Percentiles rank a stretch among this genome's conserved stretches.
Conservation (phyloP, 1,140 invertebrate species). For the Aradophagus sp. region DNA sequence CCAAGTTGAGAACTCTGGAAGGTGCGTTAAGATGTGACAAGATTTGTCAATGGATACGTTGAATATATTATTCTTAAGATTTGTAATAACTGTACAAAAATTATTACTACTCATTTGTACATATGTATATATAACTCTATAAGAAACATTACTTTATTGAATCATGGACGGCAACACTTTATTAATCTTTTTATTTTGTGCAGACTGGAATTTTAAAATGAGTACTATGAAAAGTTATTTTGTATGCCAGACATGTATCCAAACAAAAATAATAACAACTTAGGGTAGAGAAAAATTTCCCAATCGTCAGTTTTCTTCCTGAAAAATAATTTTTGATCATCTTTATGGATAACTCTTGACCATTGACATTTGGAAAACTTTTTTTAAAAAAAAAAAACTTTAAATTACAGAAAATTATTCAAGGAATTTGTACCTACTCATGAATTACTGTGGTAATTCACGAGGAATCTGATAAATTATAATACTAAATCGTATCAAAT, state of each 20-base stretch:
- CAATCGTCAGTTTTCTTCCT: too few species aligned
- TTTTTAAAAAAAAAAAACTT: too few species aligned
- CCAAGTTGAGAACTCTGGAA: conserved; percentile 73
- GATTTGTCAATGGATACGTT: conserved; percentile 63
- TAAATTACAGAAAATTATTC: too few species aligned
- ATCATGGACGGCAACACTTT: conserved; percentile 13
- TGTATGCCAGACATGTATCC: conserved; percentile 57
- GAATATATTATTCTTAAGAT: conserved; percentile 9
- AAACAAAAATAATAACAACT: too few species aligned
- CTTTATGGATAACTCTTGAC: too few species aligned
- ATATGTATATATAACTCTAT: neutral
- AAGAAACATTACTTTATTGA: conserved; percentile 45
- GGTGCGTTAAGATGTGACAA: conserved; percentile 77
- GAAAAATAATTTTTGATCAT: too few species aligned
- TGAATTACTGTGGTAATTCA: too few species aligned
- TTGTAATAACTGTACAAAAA: neutral
- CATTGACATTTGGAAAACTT: too few species aligned
- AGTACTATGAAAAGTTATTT: neutral
- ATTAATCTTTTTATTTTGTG: conserved; percentile 4
- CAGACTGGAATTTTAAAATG: conserved; percentile 13
- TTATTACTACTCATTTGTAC: neutral
- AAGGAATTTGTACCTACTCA: too few species aligned
- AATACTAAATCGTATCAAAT: too few species aligned
- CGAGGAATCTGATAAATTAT: too few species aligned
- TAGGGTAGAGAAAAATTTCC: too few species aligned